Evolutionary conservation across 2,797 vertebrate genomes (phyloP).

Genomic region (Lithobates pipiens): DNA sequence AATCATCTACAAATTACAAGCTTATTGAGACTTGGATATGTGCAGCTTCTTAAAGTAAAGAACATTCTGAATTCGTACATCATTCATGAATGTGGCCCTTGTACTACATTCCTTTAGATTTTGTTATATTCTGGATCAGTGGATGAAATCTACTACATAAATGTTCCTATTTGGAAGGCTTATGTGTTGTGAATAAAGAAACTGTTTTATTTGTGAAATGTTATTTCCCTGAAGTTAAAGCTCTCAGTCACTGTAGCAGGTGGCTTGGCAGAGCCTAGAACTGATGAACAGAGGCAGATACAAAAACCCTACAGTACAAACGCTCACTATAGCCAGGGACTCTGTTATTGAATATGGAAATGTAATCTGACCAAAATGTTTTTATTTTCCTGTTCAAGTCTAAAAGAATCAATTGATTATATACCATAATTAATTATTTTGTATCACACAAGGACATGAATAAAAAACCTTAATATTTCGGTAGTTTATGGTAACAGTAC

Average conservation of each 20-base stretch:
- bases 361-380: conserved; percentile 27
- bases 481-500: too few species aligned
- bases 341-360: conserved; percentile 36
- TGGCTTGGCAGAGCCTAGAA: conserved; percentile 50
- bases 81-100: conserved; percentile 33
- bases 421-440: conserved; percentile 14
- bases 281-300: conserved; percentile 38
- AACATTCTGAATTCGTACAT: not conserved
- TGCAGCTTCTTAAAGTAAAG: not conserved
- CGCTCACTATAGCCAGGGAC: conserved; percentile 9
- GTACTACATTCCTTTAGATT: conserved; percentile 31
- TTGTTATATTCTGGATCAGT: conserved; percentile 26
- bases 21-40: not conserved
- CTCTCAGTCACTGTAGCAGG: conserved; percentile 46
- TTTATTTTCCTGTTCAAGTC: conserved; percentile 18
- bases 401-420: not conserved
- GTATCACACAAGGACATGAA: not conserved
- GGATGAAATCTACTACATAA: conserved; percentile 28
- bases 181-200: conserved; percentile 33
- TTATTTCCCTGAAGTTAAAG: conserved; percentile 48
- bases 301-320: conserved; percentile 35
- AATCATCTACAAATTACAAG: not conserved
- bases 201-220: conserved; percentile 51
- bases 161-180: conserved; percentile 39
- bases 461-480: not conserved